Conservation (phyloP, 1,140 invertebrate genomes). For the Galleria mellonella region DNA sequence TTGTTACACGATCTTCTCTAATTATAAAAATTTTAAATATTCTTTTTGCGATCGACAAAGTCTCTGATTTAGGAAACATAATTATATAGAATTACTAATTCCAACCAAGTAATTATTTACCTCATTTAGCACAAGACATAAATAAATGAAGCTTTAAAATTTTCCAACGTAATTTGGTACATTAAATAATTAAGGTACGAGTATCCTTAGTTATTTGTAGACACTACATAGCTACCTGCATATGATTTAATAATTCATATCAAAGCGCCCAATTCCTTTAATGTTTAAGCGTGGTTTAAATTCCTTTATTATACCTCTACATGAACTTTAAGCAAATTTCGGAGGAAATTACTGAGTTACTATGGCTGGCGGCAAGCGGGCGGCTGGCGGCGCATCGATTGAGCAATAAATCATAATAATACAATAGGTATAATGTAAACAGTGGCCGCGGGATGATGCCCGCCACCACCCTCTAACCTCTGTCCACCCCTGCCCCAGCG, state of each 20-base stretch:
- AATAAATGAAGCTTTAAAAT: too few species aligned
- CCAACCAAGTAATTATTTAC: too few species aligned
- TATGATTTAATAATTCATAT: constrained; percentile 10
- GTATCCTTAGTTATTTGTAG: too few species aligned
- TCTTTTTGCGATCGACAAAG: too few species aligned
- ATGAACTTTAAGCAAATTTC: constrained; percentile 50
- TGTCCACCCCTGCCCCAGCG: constrained; percentile 17
- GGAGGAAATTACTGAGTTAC: constrained; percentile 45
- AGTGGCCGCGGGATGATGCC: constrained; percentile 29
- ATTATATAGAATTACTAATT: too few species aligned
- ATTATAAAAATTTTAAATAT: too few species aligned
- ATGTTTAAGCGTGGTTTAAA: constrained; percentile 51
- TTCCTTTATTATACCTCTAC: constrained; percentile 35
- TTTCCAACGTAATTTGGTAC: too few species aligned
- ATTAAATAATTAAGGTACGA: not conserved
- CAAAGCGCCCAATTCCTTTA: constrained; percentile 53
- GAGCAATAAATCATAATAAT: constrained; percentile 69
- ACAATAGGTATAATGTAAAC: constrained; percentile 65
- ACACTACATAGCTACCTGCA: not conserved
- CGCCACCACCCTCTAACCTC: constrained; percentile 36
- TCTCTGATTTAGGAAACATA: too few species aligned
- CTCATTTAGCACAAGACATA: too few species aligned
- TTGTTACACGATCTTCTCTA: too few species aligned
- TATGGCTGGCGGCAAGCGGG: constrained; percentile 9
- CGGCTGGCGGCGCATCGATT: constrained; percentile 41